These are phyloP conservation scores for Eonycteris spelaea DNA, from an alignment of 2,113 vertebrate genomes.

Conservation along the genomic window DNA sequence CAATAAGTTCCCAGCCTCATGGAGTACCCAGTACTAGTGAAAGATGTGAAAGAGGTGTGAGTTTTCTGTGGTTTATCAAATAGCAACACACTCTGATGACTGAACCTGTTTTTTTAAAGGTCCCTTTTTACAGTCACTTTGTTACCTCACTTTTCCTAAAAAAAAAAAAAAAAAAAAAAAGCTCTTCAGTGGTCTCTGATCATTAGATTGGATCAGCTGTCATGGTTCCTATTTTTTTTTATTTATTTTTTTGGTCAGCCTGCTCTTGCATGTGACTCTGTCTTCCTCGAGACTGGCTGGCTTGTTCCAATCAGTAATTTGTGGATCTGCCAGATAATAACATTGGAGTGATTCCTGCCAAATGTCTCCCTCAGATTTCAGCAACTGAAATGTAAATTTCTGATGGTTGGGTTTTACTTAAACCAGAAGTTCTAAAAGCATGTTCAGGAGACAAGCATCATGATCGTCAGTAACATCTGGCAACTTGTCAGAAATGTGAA, in stretches of 20 bases:
- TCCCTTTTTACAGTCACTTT: background rate
- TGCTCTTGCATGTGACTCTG: background rate
- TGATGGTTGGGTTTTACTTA: background rate
- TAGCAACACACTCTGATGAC: background rate
- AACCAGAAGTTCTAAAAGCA: background rate
- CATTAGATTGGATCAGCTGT: background rate
- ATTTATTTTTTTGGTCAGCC: background rate
- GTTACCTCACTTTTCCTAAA: background rate
- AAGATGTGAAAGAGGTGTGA: background rate
- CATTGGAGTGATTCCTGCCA: conserved; percentile 7
- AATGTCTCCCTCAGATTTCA: conserved; percentile 11
- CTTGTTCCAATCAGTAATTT: conserved; percentile 2
- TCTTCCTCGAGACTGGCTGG: background rate
- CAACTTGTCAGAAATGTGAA: background rate
- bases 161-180: background rate
- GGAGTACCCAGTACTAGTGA: background rate
- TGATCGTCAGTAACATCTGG: background rate
- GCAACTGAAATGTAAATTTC: conserved; percentile 17
- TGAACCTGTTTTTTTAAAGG: background rate
- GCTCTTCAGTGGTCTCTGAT: background rate
- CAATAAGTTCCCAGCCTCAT: background rate
- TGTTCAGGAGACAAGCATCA: background rate
- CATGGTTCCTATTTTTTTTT: background rate
- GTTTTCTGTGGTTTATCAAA: background rate
- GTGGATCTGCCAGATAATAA: conserved; percentile 24